Base-by-base conservation (phyloP, 2,888 invertebrate genomes). In the Cantharis nigra region DNA sequence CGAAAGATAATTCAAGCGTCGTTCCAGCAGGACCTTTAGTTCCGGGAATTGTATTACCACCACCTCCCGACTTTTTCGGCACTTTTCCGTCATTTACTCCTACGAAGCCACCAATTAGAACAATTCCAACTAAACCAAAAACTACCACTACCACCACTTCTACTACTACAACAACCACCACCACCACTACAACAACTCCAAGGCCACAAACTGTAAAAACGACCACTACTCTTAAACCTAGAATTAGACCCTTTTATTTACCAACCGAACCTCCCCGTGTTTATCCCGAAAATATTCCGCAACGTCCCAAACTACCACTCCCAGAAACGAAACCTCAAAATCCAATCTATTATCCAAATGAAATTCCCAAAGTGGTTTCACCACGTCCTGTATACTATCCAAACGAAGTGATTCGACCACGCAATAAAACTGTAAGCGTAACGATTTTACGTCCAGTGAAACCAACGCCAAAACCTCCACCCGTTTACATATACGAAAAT, bases 1-100 rank as follows among this genome's bases (percentile, higher is more conserved):
- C 91, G 86, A 95, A 95, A 86, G 96, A 96, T 89, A 91, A 93
- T 64, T 91, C 91, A 83, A 93, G 92, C 70, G 87, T 90, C 11
- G 95, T 96, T 49, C 93, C 95, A 65, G 94, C 96, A 0, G 96
- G 97, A 69, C 97, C 96, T 0, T 88, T 97, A 78, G 96, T 97
- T 9, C 97, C 97, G 3, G 97, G 96, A 71, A 96, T 97, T 79
- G 94, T 97, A 26, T 88, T 97, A 71, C 96, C 96, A 3, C 97
- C 97, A 9, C 97, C 97, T 2, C 96, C 96, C 0, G 93, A 96
- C 86, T 96, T 96, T 88, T 97, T 97, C 85, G 94, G 93, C 4
- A 92, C 93, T 1, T 88, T 94, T 75, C 93, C 10, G n/a, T 64
- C 11, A 89, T 81, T 85, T 20, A 84, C 85, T 14, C 85, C 86